Evolutionary conservation across 2,113 vertebrate species (phyloP).

Genomic region (Larimichthys polyactis): DNA sequence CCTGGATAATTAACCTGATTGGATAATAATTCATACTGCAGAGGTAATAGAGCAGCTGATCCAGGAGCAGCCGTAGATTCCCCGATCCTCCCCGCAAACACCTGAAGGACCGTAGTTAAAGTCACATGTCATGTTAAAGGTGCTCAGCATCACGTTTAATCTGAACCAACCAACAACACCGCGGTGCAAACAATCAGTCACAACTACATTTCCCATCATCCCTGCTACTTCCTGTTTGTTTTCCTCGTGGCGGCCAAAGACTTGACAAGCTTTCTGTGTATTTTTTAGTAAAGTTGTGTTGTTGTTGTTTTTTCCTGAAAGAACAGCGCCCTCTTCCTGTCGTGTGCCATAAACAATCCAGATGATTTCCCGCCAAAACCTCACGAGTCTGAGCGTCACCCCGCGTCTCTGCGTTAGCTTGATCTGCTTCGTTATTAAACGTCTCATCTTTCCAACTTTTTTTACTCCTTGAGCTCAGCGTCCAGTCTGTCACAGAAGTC

Average conservation of each 20-base stretch:
- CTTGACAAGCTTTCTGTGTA: not conserved
- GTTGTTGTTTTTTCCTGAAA: not conserved
- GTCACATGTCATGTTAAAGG: conserved; percentile 27
- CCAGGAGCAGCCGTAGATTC: conserved; percentile 4
- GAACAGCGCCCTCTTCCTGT: conserved; percentile 19
- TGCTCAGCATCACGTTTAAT: conserved; percentile 50
- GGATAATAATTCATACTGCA: conserved; percentile 22
- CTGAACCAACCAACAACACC: not conserved
- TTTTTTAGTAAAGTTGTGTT: not conserved
- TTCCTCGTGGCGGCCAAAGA: not conserved
- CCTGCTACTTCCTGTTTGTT: not conserved
- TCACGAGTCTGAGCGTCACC: not conserved
- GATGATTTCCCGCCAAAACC: not conserved
- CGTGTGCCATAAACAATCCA: conserved; percentile 32
- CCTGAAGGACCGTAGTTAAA: not conserved
- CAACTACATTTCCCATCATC: conserved; percentile 34
- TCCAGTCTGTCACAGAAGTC: not conserved
- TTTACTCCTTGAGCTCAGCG: not conserved
- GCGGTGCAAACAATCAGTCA: conserved; percentile 6
- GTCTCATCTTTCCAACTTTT: conserved; percentile 6
- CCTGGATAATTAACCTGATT: conserved; percentile 31
- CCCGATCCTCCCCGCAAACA: not conserved
- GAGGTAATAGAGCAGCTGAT: conserved; percentile 28
- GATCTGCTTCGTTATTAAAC: not conserved
- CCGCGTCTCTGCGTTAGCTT: not conserved